phyloP scores from a whole-genome alignment of 2,797 vertebrate species.

The Smutsia temminckii region DNA sequence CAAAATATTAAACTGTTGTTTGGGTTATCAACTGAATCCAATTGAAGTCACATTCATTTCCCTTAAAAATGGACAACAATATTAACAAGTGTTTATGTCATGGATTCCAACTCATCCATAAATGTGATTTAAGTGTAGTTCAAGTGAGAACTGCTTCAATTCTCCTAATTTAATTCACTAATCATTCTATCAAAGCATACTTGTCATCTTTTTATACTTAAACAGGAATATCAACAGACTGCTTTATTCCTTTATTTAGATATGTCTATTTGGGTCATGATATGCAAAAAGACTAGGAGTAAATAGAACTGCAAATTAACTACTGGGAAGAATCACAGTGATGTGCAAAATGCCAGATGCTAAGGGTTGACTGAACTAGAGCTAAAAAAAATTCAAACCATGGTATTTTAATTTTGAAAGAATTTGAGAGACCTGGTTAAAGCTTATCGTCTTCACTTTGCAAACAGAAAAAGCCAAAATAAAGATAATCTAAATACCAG shows the following conservation, averaged over 20 bases:
- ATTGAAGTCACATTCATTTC: background rate
- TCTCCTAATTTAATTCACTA: conserved; percentile 12
- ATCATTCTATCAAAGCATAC: background rate
- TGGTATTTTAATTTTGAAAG: conserved; percentile 37
- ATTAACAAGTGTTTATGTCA: background rate
- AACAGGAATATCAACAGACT: background rate
- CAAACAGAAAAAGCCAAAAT: background rate
- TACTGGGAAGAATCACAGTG: background rate
- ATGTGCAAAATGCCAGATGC: background rate
- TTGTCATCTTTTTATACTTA: background rate
- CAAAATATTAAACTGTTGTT: background rate
- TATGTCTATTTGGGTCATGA: background rate
- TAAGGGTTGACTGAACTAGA: background rate
- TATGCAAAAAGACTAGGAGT: background rate
- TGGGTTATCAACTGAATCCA: background rate
- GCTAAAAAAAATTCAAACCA: background rate
- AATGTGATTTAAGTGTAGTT: conserved; percentile 2
- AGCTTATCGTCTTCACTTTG: background rate
- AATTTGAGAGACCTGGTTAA: background rate
- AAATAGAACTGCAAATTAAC: background rate
- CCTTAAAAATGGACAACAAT: background rate
- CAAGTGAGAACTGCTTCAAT: background rate
- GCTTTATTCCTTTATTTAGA: background rate
- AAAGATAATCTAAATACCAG: background rate
- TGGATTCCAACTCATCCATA: conserved; percentile 3